These are phyloP conservation scores for Dasyprocta punctata DNA, from an alignment of 2,113 vertebrate species.

Conservation along the genomic window DNA sequence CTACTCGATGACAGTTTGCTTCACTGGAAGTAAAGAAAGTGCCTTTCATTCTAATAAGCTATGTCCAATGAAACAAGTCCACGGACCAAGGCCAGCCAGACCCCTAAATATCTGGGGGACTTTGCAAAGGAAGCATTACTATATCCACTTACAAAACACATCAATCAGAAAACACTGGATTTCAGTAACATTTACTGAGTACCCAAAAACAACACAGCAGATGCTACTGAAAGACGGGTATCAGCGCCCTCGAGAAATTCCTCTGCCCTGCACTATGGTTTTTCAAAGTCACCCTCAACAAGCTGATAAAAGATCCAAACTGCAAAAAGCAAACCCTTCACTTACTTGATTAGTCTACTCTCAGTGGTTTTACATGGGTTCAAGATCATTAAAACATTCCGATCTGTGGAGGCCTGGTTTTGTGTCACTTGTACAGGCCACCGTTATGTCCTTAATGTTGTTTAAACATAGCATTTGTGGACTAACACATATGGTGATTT, in stretches of 20 bases:
- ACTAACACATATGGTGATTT: conserved; percentile 34
- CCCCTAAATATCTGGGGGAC: neutral
- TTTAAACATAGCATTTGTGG: conserved; percentile 50
- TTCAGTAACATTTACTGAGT: neutral
- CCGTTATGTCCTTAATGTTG: conserved; percentile 42
- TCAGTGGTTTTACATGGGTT: neutral
- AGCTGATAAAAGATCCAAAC: neutral
- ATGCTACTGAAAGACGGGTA: neutral
- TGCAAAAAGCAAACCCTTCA: neutral
- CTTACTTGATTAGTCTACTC: no score
- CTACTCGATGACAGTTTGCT: neutral
- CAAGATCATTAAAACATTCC: neutral
- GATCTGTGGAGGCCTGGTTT: neutral
- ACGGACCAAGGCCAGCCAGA: neutral
- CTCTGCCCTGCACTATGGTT: neutral
- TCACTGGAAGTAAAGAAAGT: neutral
- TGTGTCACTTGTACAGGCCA: conserved; percentile 28
- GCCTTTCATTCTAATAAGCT: neutral
- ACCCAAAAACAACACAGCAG: neutral
- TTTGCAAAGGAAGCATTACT: neutral
- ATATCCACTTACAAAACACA: neutral
- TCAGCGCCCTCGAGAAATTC: neutral
- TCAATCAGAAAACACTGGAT: neutral
- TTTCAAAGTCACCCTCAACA: neutral
- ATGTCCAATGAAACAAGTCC: neutral